A percentile compares a stretch with the other conserved stretches of the same genome.
These are phyloP conservation scores for Torymus auratus DNA, from an alignment of 2,888 invertebrate species.

Conservation along the genomic window DNA sequence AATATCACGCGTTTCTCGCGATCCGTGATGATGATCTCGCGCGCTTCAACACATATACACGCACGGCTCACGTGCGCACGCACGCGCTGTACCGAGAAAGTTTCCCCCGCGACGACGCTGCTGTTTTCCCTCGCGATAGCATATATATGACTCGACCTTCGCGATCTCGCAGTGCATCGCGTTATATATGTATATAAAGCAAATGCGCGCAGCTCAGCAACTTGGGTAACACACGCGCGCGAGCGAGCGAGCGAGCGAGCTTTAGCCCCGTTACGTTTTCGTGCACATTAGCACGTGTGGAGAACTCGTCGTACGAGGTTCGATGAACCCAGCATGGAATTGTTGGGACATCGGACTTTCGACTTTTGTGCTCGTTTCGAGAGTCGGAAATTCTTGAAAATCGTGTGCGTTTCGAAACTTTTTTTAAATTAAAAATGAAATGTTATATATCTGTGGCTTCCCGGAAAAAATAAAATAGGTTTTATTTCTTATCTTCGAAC, in stretches of 20 bases:
- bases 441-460: no score
- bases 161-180: slow-evolving; percentile 10
- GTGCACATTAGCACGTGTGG: not conserved
- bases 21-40: not conserved
- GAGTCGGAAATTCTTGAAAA: no score
- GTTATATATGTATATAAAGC: not conserved
- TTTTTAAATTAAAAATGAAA: no score
- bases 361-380: not conserved
- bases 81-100: no score
- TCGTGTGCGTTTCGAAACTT: no score
- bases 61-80: not conserved
- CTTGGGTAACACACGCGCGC: no score
- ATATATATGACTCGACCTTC: not conserved
- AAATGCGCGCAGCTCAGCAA: no score
- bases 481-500: no score
- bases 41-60: not conserved
- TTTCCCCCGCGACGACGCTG: not conserved
- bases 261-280: not conserved
- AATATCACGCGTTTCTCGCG: not conserved
- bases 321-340: not conserved
- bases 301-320: not conserved
- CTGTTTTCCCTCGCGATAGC: slow-evolving; percentile 7
- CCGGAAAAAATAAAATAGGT: no score
- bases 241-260: not conserved
- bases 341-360: slow-evolving; percentile 2